Evolutionary conservation across 2,797 vertebrate species (phyloP).

Genomic region (Muscicapa comitata): DNA sequence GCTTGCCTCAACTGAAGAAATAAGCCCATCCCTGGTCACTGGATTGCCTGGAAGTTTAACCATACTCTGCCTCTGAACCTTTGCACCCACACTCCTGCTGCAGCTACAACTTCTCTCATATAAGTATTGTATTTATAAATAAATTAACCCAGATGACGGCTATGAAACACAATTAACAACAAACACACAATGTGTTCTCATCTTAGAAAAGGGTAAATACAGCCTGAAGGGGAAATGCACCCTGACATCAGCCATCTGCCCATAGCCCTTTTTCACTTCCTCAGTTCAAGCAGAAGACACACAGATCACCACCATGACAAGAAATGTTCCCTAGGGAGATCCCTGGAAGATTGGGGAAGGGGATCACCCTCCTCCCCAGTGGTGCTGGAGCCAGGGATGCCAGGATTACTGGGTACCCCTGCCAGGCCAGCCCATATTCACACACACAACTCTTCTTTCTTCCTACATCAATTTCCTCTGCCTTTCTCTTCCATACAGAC

Average conservation of each 20-base stretch:
- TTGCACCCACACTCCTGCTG: neutral
- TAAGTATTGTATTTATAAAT: neutral
- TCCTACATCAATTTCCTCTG: neutral
- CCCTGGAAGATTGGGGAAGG: neutral
- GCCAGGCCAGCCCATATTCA: neutral
- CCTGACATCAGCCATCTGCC: neutral
- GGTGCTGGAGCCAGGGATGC: neutral
- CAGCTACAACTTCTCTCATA: neutral
- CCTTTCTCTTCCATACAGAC: neutral
- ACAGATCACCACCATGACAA: neutral
- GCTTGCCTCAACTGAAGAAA: neutral
- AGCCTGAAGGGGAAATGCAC: neutral
- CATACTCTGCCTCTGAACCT: neutral
- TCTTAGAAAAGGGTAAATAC: neutral
- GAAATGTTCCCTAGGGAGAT: neutral
- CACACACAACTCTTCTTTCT: neutral
- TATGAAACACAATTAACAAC: neutral
- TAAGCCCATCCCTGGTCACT: neutral
- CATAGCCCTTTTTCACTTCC: neutral
- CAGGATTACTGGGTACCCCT: neutral
- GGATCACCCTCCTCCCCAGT: fast-evolving
- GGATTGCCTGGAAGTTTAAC: neutral
- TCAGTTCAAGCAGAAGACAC: neutral
- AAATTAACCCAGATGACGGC: neutral
- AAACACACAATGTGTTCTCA: neutral